Evolutionary conservation across 2,888 invertebrate genomes (phyloP), one percentile per base, ranked within the genome.

Genomic region (Heliconius aoede): DNA sequence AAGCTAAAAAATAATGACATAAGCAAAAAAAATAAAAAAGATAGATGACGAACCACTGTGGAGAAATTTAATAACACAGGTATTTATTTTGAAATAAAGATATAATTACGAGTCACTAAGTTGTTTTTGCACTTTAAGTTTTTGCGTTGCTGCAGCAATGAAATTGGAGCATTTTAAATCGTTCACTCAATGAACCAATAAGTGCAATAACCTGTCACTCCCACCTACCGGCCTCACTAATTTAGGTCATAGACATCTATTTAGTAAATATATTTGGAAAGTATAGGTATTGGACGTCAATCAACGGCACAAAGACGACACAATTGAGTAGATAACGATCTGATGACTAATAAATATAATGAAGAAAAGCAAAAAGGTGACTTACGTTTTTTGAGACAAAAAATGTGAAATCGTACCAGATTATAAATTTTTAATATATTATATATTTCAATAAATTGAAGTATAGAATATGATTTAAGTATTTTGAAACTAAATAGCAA

Each of bases 81-180:
- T 65, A 36, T 24, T 64, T 32, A 32, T 36, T 40, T 24, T 36
- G 36, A 65, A 36, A 36, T 36, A 24, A 36, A 40, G 13, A 8
- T 11, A 32, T 36, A 36, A 36, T 30, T 62, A 30, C 64, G 32
- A 36, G 36, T 15, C 1, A 36, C 36, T 65, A 65, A 40, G 3
- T 24, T 5, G 36, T 36, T 65, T 65, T 36, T 15, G 24, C 36
- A 72, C 15, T 77, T 80, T 32, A 26, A 79, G 81, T 86, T 86
- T 87, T 86, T 82, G 82, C 84, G 82, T 84, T 86, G n/a, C 85
- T 85, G 85, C 82, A 81, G 81, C 80, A 83, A 82, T 78, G 78
- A 73, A 81, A 81, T 80, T 78, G 74, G 82, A 80, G 78, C 80
- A 80, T 75, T 76, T 64, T 72, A 65, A 81, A 81, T 80, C 68